Evolutionary conservation across 2,888 invertebrate genomes (phyloP).

Genomic region (Nomada fucata): DNA sequence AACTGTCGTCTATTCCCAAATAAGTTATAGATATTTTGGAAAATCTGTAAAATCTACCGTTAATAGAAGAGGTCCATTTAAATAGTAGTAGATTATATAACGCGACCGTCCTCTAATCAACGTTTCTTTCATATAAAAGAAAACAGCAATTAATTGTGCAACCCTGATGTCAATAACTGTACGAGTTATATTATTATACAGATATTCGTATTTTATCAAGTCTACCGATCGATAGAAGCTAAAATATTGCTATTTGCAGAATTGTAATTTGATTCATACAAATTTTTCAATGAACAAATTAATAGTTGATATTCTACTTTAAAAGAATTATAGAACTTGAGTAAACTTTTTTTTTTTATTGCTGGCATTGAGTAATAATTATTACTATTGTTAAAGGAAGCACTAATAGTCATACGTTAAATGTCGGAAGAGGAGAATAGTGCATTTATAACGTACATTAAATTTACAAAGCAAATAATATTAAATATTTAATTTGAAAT

Average conservation of each 20-base stretch:
- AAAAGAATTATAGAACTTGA: slow-evolving; percentile 5
- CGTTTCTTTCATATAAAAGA: slow-evolving; percentile 26
- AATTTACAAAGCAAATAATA: slow-evolving; percentile 13
- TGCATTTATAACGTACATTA: slow-evolving; percentile 3
- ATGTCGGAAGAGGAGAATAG: not conserved
- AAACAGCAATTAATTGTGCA: slow-evolving; percentile 5
- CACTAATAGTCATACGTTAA: slow-evolving; percentile 29
- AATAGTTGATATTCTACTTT: slow-evolving; percentile 17
- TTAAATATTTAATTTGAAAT: slow-evolving; percentile 21
- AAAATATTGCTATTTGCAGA: slow-evolving; percentile 1
- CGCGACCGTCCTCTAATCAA: slow-evolving; percentile 50
- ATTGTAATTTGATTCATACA: slow-evolving; percentile 25
- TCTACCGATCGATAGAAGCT: not conserved
- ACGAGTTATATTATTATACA: slow-evolving; percentile 33
- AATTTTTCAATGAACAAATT: slow-evolving; percentile 24
- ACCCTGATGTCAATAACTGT: slow-evolving; percentile 41
- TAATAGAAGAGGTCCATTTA: slow-evolving; percentile 22
- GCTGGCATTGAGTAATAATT: slow-evolving; percentile 13
- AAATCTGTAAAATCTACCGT: slow-evolving; percentile 21
- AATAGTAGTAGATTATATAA: slow-evolving; percentile 24
- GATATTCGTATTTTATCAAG: slow-evolving; percentile 16
- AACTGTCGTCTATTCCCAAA: slow-evolving; percentile 4
- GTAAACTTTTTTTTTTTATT: slow-evolving; percentile 21
- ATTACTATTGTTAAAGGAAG: slow-evolving; percentile 6
- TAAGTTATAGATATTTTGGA: slow-evolving; percentile 9